Conservation (phyloP, 30 jellyfish, hydroid and myxozoan genomes). For the Cassiopea xamachana region DNA sequence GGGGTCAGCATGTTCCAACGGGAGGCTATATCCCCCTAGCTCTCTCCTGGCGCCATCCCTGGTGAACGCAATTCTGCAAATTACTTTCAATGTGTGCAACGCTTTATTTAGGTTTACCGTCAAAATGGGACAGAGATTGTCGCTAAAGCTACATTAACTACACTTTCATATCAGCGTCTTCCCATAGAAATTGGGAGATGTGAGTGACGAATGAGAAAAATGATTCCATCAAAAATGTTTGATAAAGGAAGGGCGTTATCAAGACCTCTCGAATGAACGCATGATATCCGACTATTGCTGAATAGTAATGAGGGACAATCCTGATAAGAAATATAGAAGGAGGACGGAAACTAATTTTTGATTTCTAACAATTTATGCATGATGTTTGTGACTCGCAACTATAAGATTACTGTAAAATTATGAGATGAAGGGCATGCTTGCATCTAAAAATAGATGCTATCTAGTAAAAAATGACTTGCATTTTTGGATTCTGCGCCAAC, state of each 20-base stretch:
- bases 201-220: constrained; percentile 66
- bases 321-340: neutral
- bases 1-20: too few relatives aligned
- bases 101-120: neutral
- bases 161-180: neutral
- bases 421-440: too few relatives aligned
- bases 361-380: too few relatives aligned
- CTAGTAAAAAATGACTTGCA: too few relatives aligned
- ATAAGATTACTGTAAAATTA: too few relatives aligned
- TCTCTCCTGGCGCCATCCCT: too few relatives aligned
- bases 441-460: too few relatives aligned
- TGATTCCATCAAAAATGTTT: neutral
- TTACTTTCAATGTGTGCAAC: neutral
- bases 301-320: neutral
- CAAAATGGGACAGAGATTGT: neutral
- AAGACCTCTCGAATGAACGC: constrained; percentile 28
- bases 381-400: too few relatives aligned
- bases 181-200: neutral
- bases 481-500: too few relatives aligned
- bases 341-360: rapidly evolving
- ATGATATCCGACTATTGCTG: constrained; percentile 17
- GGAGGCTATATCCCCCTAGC: too few relatives aligned
- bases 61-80: neutral
- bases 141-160: neutral
- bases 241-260: constrained; percentile 15